These are phyloP conservation scores for Apus apus DNA, from an alignment of 2,113 vertebrate genomes.

Conservation along the genomic window DNA sequence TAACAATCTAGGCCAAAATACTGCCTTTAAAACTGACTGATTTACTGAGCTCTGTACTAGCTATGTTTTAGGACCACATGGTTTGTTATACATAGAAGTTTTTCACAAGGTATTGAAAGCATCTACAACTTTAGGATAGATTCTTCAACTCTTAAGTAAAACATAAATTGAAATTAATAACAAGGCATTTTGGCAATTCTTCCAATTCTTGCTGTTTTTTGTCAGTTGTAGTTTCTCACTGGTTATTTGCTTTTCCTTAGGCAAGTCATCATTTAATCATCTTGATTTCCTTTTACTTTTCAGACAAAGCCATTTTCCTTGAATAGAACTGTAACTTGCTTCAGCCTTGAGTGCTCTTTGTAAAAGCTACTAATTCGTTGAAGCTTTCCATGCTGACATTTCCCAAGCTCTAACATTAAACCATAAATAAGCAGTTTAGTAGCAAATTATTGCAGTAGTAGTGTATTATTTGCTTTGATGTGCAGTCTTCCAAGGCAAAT, in stretches of 20 bases:
- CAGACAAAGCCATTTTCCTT: neutral
- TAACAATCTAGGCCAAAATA: neutral
- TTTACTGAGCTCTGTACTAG: neutral
- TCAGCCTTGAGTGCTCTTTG: neutral
- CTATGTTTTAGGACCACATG: neutral
- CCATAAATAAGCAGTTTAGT: constrained; percentile 16
- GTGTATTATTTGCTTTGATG: neutral
- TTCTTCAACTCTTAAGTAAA: neutral
- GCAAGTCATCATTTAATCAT: neutral
- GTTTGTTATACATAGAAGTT: neutral
- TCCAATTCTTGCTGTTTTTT: neutral
- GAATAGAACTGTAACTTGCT: neutral
- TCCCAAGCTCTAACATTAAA: neutral
- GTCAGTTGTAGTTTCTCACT: neutral
- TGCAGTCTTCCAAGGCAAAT: neutral
- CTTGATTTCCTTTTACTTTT: neutral
- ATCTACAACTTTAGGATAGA: neutral
- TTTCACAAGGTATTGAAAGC: neutral
- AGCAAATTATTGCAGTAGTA: neutral
- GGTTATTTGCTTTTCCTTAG: constrained; percentile 10
- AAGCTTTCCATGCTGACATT: neutral
- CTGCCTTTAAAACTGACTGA: neutral
- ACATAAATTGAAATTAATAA: neutral
- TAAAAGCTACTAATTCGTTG: neutral
- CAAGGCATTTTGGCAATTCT: neutral